Conservation (phyloP, 2,113 vertebrate genomes). For the Dendrocopos noguchii region DNA sequence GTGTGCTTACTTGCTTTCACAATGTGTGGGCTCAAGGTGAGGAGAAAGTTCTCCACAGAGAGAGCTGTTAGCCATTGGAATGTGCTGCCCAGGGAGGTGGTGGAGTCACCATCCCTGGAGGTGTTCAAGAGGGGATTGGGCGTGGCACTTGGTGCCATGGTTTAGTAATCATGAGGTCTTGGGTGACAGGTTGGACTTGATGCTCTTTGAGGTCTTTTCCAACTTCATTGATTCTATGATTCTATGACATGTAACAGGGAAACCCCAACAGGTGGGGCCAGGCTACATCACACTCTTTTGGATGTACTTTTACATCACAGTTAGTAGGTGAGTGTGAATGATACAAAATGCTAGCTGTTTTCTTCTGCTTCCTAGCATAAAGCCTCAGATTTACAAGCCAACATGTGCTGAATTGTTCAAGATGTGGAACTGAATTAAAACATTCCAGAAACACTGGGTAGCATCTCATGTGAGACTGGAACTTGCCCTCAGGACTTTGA, state of each 20-base stretch:
- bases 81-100: too few relatives aligned
- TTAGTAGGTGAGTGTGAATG: neutral
- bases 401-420: neutral
- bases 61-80: too few relatives aligned
- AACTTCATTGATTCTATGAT: too few relatives aligned
- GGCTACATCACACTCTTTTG: neutral
- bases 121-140: too few relatives aligned
- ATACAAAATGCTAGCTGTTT: neutral
- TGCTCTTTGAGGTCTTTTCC: too few relatives aligned
- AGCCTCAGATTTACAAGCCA: neutral
- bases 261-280: neutral
- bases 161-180: too few relatives aligned
- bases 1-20: neutral
- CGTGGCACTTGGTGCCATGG: too few relatives aligned
- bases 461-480: neutral
- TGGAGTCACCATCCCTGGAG: too few relatives aligned
- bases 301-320: neutral
- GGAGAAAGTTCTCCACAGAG: too few relatives aligned
- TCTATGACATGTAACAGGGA: neutral
- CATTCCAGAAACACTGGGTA: neutral
- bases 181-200: too few relatives aligned
- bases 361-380: neutral
- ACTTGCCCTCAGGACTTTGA: neutral
- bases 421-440: neutral
- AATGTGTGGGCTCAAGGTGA: neutral